Base-by-base conservation (phyloP, 2,888 invertebrate genomes). In the Micoletzkya japonica region DNA sequence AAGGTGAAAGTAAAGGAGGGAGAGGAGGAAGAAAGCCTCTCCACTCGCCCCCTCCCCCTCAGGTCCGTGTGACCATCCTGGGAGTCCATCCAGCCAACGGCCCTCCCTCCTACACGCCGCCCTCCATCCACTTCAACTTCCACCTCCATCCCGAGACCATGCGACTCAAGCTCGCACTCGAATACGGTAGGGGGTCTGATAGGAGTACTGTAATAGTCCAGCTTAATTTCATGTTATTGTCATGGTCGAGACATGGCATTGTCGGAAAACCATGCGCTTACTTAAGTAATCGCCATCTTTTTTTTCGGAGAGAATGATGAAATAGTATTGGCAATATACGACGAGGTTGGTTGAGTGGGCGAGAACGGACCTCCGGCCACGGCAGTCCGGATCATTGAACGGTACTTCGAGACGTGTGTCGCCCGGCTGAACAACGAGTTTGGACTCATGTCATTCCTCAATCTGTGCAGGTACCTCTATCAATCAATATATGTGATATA, bases 361-460 rank as follows among this genome's bases (percentile, higher is more conserved):
- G 44, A 24, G 10, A 2, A 10, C 20, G 7, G 14, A 26, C 77
- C 77, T 0, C 17, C 59, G 1, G 69, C 70, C 6, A n/a, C 44
- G 14, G 73, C 73, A 30, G 44, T 77, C 10, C 44, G 37, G 2
- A 70, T 75, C 7, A 70, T 71, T 26, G 75, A 77, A 69, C 49
- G 60, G 20, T 77, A 70, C 54, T 77, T 77, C 63, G 74, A 73
- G 57, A 39, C 17, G 24, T 58, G 52, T 24, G 70, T 77, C 6
- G 66, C 68, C 28, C 72, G 34, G 2, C 59, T 75, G 24, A 61
- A 69, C 63, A 77, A 75, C 69, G 76, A 77, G 49, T 32, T 72
- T 26, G 76, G 77, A 14, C 70, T 77, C 37, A 39, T 77, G 39
- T 64, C 73, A 2, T 77, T 77, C 61, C 57, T 77, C 44, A 70